These are phyloP conservation scores for Lithophane leautieri DNA, from an alignment of 2,888 invertebrate species.

Conservation along the genomic window DNA sequence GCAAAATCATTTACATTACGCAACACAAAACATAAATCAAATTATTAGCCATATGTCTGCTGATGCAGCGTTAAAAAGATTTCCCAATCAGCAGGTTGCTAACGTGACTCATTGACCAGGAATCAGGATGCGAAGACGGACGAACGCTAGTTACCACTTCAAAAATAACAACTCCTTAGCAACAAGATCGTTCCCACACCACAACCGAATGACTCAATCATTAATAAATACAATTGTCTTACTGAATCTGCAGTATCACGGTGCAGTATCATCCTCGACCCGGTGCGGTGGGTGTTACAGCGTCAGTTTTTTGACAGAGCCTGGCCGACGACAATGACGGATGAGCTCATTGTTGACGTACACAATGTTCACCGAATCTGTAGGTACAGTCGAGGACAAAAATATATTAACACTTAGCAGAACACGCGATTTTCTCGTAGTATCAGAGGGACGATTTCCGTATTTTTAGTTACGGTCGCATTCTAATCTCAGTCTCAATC, in stretches of 20 bases:
- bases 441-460: not conserved
- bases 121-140: not conserved
- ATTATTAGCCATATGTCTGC: not conserved
- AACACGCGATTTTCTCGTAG: not conserved
- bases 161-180: conserved; percentile 8
- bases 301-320: conserved; percentile 58
- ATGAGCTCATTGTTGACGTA: conserved; percentile 75
- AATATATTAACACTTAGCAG: not conserved
- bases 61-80: too few species aligned
- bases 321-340: conserved; percentile 66
- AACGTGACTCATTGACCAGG: not conserved
- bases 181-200: conserved; percentile 23
- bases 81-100: not conserved
- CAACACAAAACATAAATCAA: too few species aligned
- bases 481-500: not conserved
- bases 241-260: conserved; percentile 48
- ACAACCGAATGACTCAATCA: conserved; percentile 33
- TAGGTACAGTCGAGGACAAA: conserved; percentile 17
- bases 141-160: not conserved
- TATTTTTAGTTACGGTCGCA: not conserved
- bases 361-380: conserved; percentile 60
- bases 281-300: conserved; percentile 55
- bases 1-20: too few species aligned
- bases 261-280: conserved; percentile 36
- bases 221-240: conserved; percentile 53